Base-by-base conservation (phyloP, 2,113 vertebrate species). In the Geococcyx californianus region DNA sequence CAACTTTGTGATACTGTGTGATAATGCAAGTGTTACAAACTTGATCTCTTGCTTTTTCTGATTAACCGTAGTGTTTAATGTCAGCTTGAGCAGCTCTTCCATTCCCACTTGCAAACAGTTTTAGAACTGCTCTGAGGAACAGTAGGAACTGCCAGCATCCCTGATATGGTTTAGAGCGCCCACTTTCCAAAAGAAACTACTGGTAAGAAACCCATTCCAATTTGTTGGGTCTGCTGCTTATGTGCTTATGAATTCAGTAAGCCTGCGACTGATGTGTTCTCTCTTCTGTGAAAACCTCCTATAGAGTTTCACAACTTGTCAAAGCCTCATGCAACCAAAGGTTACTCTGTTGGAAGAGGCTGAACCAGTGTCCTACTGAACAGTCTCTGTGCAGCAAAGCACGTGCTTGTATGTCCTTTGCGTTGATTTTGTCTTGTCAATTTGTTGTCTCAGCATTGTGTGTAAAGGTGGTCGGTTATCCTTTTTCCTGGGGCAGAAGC, bases 131-230 rank as follows among this genome's bases (percentile, higher is more conserved):
- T 73, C 55, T 64, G 68, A 66, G 69, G 47, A 58, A 33, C 12
- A 55, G 33, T 8, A 58, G 63, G 29, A 70, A n/a, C 63, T 76
- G 49, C 40, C 52, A 49, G 40, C 24, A 40, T 72, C 47, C 49
- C 33, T 0, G 0, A 19, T 25, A 29, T 16, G 1, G 16, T 51
- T 36, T 3, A 34, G 45, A 75, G 54, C 19, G 44, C n/a, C n/a
- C 12, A 2, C 76, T 58, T 33, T 0, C 42, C 66, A 62, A 47
- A 68, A 63, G n/a, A 58, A 12, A 52, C 25, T 49, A 17, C 28
- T 3, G 3, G 18, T 49, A 55, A 51, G n/a, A 89, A 76, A 62
- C 24, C 25, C 31, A 38, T 84, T 33, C 24, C 29, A 12, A 12
- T 36, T 52, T 59, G 24, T 9, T 77, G 13, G 33, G 24, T 62